Conservation (phyloP, 2,797 vertebrate genomes). For the Falco naumanni region DNA sequence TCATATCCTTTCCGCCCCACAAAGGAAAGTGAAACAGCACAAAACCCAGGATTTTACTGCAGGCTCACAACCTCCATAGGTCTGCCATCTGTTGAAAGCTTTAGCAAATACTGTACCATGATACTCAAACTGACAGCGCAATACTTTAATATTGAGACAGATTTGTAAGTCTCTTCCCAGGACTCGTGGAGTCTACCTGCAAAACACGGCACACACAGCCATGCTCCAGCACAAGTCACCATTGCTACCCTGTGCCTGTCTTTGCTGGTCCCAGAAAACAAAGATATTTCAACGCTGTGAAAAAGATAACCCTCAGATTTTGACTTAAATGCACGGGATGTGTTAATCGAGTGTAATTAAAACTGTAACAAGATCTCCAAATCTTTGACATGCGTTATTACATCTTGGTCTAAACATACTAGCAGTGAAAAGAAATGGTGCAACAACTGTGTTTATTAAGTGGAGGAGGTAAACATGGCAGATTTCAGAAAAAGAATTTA, state of each 20-base stretch:
- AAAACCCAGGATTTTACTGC: neutral
- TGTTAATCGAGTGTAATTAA: neutral
- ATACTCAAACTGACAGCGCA: neutral
- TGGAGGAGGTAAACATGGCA: accelerated
- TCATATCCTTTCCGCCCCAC: neutral
- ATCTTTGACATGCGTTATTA: neutral
- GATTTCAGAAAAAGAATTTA: neutral
- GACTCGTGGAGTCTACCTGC: neutral
- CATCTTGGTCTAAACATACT: neutral
- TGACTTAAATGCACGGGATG: neutral
- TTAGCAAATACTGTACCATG: neutral
- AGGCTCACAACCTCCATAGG: neutral
- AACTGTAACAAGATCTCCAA: neutral
- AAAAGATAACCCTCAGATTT: neutral
- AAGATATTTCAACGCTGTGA: neutral
- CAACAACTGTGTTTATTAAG: neutral
- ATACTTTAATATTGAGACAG: neutral
- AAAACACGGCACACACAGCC: accelerated
- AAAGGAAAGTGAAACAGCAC: neutral
- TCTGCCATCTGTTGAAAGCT: neutral
- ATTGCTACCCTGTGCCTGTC: no score
- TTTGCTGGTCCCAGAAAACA: neutral
- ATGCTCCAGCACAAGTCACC: neutral
- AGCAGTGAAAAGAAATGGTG: neutral
- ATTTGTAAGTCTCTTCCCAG: neutral